phyloP scores from a whole-genome alignment of 1,140 invertebrate genomes.

The Olivierus martensii region DNA sequence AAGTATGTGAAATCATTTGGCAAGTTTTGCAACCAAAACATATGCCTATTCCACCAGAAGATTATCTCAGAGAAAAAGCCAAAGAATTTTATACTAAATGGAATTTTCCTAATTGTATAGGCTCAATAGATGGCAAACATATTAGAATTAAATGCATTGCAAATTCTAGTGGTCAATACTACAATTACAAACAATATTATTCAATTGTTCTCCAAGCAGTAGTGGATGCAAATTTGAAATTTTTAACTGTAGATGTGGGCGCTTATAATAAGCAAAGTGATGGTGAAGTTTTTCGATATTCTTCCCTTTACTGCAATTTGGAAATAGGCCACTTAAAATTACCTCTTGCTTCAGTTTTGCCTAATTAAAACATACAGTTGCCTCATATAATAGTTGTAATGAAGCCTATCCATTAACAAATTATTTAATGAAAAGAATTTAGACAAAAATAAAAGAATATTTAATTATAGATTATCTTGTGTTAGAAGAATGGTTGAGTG shows the following conservation, averaged over 20 bases:
- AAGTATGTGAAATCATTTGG: no score
- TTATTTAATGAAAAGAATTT: conserved; percentile 28
- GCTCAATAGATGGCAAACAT: conserved; percentile 38
- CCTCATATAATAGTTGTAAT: conserved; percentile 34
- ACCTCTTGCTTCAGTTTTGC: not conserved
- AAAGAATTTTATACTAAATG: conserved; percentile 6
- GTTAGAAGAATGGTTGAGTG: conserved; percentile 27
- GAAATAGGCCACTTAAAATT: not conserved
- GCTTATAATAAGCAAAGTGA: conserved; percentile 29
- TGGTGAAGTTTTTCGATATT: conserved; percentile 26
- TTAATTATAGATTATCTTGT: conserved; percentile 33
- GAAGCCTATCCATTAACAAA: conserved; percentile 33
- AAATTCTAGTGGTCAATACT: conserved; percentile 32
- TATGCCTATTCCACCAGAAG: not conserved
- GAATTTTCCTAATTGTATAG: conserved; percentile 36
- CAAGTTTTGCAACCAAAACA: no score
- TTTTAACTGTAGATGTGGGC: conserved; percentile 33
- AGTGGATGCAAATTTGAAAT: conserved; percentile 34
- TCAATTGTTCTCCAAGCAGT: conserved; percentile 37
- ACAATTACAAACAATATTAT: conserved; percentile 37
- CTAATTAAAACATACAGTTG: conserved; percentile 14
- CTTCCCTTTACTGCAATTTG: not conserved
- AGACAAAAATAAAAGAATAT: conserved; percentile 27
- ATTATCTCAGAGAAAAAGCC: not conserved
- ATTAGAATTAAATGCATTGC: conserved; percentile 31